Percentiles rank a stretch among this genome's conserved stretches.
These are phyloP conservation scores for Riptortus pedestris DNA, from an alignment of 1,140 invertebrate genomes.

Conservation along the genomic window DNA sequence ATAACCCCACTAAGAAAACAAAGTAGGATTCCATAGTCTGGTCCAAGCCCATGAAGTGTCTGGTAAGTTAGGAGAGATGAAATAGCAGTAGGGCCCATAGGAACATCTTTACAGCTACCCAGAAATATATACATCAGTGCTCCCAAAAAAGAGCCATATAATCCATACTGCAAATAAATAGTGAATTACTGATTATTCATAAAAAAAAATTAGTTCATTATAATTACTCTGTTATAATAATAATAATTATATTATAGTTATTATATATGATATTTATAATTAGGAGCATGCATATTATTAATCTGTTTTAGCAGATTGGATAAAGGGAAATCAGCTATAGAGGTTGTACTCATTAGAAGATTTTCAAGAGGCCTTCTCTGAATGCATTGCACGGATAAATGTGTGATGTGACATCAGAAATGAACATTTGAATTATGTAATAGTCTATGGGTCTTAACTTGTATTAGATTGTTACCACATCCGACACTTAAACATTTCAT, in stretches of 20 bases:
- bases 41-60: conserved; percentile 51
- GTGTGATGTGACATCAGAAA: too few relatives aligned
- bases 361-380: too few relatives aligned
- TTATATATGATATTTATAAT: not conserved
- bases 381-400: too few relatives aligned
- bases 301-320: too few relatives aligned
- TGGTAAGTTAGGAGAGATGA: conserved; percentile 70
- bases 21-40: conserved; percentile 67
- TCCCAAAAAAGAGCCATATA: conserved; percentile 85
- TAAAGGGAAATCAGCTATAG: too few relatives aligned
- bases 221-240: not conserved
- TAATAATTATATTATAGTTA: not conserved
- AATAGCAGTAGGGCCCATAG: conserved; percentile 77
- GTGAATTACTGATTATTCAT: conserved; percentile 1
- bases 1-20: conserved; percentile 68
- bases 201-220: not conserved
- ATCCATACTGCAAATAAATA: conserved; percentile 56
- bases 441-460: too few relatives aligned
- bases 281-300: not conserved
- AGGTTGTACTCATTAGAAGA: too few relatives aligned
- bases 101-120: conserved; percentile 82
- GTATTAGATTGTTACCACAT: too few relatives aligned
- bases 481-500: too few relatives aligned
- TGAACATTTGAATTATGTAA: too few relatives aligned
- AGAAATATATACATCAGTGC: conserved; percentile 83